Conservation (phyloP, 2,797 vertebrate genomes). For the Epinephelus awoara region DNA sequence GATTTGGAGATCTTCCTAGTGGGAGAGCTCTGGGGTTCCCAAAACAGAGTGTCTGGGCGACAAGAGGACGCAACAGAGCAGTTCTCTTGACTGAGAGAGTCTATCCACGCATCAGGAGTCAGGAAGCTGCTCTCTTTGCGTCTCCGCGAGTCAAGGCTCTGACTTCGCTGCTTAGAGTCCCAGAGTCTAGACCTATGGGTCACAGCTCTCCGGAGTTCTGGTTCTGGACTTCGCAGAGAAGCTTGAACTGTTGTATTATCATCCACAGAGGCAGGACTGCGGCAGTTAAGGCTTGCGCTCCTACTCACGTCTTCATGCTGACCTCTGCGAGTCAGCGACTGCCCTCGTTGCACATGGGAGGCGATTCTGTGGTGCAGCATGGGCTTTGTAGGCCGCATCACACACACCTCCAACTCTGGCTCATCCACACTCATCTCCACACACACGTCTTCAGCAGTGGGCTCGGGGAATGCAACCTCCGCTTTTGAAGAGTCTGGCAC, state of each 20-base stretch:
- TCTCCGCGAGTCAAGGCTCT: conserved; percentile 77
- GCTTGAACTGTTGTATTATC: conserved; percentile 18
- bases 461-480: conserved; percentile 23
- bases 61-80: conserved; percentile 53
- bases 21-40: conserved; percentile 37
- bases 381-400: conserved; percentile 40
- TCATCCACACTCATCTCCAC: conserved; percentile 96
- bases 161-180: conserved; percentile 73
- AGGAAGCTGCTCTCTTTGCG: conserved; percentile 70
- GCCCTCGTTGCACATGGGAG: conserved; percentile 60
- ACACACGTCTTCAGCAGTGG: conserved; percentile 60
- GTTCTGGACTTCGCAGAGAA: conserved; percentile 33
- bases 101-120: conserved; percentile 85
- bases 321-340: conserved; percentile 20
- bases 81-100: conserved; percentile 82
- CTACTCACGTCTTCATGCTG: conserved; percentile 36
- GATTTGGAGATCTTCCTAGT: conserved; percentile 40
- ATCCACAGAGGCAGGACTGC: conserved; percentile 28
- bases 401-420: conserved; percentile 68
- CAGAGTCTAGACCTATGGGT: conserved; percentile 48
- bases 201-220: conserved; percentile 43
- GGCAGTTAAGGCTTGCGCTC: conserved; percentile 52
- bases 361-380: conserved; percentile 73
- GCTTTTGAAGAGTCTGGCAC: conserved; percentile 81
- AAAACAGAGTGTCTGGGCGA: conserved; percentile 36